Base-by-base conservation (phyloP, 1,140 invertebrate species). In the Orius laevigatus region DNA sequence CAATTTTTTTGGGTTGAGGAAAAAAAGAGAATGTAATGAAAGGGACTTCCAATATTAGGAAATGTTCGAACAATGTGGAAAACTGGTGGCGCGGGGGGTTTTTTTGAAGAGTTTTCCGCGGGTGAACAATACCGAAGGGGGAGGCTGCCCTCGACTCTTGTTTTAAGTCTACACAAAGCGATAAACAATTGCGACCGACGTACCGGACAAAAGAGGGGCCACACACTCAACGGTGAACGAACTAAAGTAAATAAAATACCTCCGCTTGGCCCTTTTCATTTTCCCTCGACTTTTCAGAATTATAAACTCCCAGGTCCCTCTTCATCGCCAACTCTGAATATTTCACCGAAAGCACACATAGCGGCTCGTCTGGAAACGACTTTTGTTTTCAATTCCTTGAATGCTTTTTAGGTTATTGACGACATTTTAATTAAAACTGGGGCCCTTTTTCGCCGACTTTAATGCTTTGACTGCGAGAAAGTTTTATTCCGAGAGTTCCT, bases 101-200 rank as follows among this genome's bases (percentile, higher is more conserved):
- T n/a, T n/a, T 25, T 4, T 19, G 19, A 42, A 42, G 40, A 42
- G 40, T 42, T 42, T 25, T 25, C n/a, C 3, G 25, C 25, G n/a
- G 40, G 2, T 19, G 16, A 42, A 42, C 40, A 42, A 42, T 12
- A 42, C 14, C 40, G 19, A 42, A 14, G 19, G 19, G 19, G 19
- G 16, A 14, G 19, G 19, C 4, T 16, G 14, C 2, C 40, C 40
- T 19, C 19, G n/a, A n/a, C n/a, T n/a, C n/a, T n/a, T 42, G 40
- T 42, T 42, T 42, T 42, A 42, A 42, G 40, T 42, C 40, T 15
- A 42, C 14, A 42, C 40, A 42, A 42, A 42, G 40, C 40, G 19
- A 42, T 42, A 42, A 42, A 42, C 40, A 42, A 42, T 42, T 42
- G 40, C 40, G 40, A 42, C 40, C 36, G 14, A 11, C 19, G 38